Percentiles rank a stretch among this genome's conserved stretches.
phyloP scores from a whole-genome alignment of 2,113 vertebrate genomes.

The Delphinus delphis region DNA sequence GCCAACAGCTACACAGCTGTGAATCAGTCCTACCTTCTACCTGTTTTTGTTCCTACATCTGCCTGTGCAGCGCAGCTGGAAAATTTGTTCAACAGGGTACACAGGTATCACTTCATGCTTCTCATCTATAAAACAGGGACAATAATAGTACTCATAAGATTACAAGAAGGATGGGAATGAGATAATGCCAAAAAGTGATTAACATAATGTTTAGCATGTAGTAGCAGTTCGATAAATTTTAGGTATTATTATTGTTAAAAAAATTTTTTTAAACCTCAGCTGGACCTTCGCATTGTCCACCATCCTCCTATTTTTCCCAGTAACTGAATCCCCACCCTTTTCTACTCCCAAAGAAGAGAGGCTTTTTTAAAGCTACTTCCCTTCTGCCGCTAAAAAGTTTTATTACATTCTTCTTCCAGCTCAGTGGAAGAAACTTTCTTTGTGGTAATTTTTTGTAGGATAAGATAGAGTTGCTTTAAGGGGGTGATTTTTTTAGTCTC shows the following conservation, averaged over 20 bases:
- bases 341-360: background rate
- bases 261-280: background rate
- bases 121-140: background rate
- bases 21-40: background rate
- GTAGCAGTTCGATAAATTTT: background rate
- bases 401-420: background rate
- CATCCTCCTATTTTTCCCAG: background rate
- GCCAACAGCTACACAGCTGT: background rate
- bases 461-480: background rate
- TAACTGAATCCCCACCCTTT: background rate
- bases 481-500: background rate
- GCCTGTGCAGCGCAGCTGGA: background rate
- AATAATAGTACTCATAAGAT: background rate
- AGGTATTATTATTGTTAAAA: background rate
- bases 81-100: background rate
- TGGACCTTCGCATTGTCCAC: background rate
- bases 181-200: background rate
- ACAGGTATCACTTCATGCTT: background rate
- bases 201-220: background rate
- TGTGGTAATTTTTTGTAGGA: background rate
- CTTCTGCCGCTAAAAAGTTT: fast-evolving
- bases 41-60: background rate
- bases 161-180: background rate
- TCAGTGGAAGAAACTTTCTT: background rate
- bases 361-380: background rate